Evolutionary conservation across 2,888 invertebrate genomes (phyloP), one percentile per base, ranked within the genome.

Genomic region (Xestoiulus laeticollis): DNA sequence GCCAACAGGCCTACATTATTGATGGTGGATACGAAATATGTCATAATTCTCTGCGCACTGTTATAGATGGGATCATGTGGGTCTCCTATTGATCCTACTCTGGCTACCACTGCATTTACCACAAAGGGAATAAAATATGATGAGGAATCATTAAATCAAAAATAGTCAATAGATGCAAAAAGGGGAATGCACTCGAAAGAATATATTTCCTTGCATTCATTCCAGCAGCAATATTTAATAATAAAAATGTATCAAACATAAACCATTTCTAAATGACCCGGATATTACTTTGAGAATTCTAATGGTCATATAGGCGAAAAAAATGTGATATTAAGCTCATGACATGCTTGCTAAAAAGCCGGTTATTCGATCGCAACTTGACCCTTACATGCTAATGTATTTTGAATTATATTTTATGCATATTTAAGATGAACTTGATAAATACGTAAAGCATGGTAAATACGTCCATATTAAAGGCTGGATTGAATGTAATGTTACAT

Each of bases 101-200:
- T 78, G 78, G 78, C 30, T 78, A 10, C 30, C 30, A 30, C 14
- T 78, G 30, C 78, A 78, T 30, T 78, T 10, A 12, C 78, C 78
- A 78, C 78, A 78, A 78, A 78, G 78, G 68, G 78, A 78, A 78
- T 78, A 78, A 78, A 78, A 78, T 78, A 78, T 78, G 78, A 78
- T 78, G 78, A 78, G 78, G 78, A 78, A 78, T 78, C 78, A 78
- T 78, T 78, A 78, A 78, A 78, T 78, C 78, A 78, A 78, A 78
- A 78, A 78, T 78, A 78, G 78, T 78, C 78, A 78, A 78, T 78
- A 78, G 78, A 78, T 78, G 78, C 30, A 30, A 78, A 30, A 78
- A 78, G 78, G 78, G 78, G 78, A 78, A 78, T 78, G 78, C 78
- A 78, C 78, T 78, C 78, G 14, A n/a, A 59, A 78, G 78, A 78